Evolutionary conservation across 2,888 invertebrate genomes (phyloP), one percentile per base, ranked within the genome.

Genomic region (Habrosyne pyritoides): DNA sequence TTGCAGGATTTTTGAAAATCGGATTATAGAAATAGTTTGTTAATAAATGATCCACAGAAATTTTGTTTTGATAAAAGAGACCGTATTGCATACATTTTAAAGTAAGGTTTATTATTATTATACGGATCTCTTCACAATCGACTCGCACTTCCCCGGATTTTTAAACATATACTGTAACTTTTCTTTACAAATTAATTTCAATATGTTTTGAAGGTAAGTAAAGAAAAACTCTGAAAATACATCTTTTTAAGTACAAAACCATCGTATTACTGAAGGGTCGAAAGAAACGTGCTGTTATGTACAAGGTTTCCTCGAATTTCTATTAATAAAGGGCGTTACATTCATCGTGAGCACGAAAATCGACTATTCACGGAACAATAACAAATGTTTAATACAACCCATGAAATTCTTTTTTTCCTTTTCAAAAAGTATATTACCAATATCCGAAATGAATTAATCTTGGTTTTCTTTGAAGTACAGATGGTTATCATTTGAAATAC

Each of bases 301-400:
- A 48, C 52, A 48, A 47, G 47, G 21, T 54, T 54, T 57, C 52
- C 57, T 30, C 48, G 52, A 57, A 57, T 6, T n/a, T 52, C 52
- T 52, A 53, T 54, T 49, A 50, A 56, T 56, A 53, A 56, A 49
- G 26, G 21, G n/a, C 52, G 48, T 52, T 54, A 21, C 49, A 48
- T 36, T 52, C 53, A 54, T 47, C 26, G 21, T 28, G 54, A 52
- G 52, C 53, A 42, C 57, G 52, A 54, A 54, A 54, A 50, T 28
- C 48, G 46, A 53, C 52, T 46, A 52, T 57, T 51, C 52, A 46
- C 47, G 33, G 42, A 57, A 52, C 53, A 48, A 33, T 42, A 52
- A 48, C 28, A 46, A 46, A 36, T 53, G 18, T 18, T 42, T 18
- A 2, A 2, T 42, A 42, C 36, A 36, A 36, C n/a, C 36, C 12